Base-by-base conservation (phyloP, 2,113 vertebrate genomes). In the Erythrolamprus reginae region DNA sequence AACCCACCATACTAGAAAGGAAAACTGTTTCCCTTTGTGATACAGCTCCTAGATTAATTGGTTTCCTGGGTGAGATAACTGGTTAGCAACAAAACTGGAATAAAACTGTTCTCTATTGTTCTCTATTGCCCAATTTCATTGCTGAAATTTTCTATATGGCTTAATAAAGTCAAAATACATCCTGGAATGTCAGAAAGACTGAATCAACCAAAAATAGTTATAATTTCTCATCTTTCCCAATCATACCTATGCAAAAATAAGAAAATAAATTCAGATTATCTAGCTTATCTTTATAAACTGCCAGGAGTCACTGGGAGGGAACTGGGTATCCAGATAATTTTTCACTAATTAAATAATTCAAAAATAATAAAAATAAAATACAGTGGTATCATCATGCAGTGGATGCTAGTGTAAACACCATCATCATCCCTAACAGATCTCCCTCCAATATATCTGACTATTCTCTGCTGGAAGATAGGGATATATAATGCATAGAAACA, bases 141-240 rank as follows among this genome's bases (percentile, higher is more conserved):
- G 26, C 3, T 24, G 56, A 42, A n/a, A 65, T n/a, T 65, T 65
- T 51, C 85, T 89, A 10, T 21, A 70, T 13, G 47, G 45, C 50
- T 12, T 21, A 89, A 23, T 28, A 24, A 38, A 87, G 6, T 86
- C 89, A 53, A 42, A 70, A 48, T 17, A 86, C 48, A 48, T 61
- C 50, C n/a, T 26, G 10, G 23, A 51, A 51, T 88, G 21, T 53
- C 86, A 91, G 52, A 0, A 0, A 0, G 1, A 23, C 0, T 89
- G 87, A 90, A 45, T 90, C 58, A 86, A 19, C 3, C 56, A 51
- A 77, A 50, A 2, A 3, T 23, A 33, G 38, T 33, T 13, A 10
- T 7, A 70, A 21, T 26, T 42, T 33, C 26, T 28, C 21, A 24
- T 28, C 26, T 88, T 70, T n/a, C n/a, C 17, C 65, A 77, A 77